Evolutionary conservation across 2,797 vertebrate species (phyloP).

Genomic region (Esox lucius): DNA sequence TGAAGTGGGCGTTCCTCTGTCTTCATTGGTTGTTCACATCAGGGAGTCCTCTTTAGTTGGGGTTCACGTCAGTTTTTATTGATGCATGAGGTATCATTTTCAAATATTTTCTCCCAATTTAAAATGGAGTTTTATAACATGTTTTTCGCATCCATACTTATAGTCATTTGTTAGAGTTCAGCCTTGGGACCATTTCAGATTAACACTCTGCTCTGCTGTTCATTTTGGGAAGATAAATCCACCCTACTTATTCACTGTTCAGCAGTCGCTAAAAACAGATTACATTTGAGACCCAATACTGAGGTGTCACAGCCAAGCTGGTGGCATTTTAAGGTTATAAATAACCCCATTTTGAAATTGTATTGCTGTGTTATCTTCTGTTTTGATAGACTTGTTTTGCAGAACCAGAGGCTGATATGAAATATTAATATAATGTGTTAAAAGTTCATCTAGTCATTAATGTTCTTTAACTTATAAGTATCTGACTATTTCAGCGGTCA

Average conservation of each 20-base stretch:
- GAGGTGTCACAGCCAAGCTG: constrained; percentile 3
- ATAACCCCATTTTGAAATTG: not conserved
- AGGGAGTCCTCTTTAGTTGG: not conserved
- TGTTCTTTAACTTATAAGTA: not conserved
- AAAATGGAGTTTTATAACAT: too few relatives aligned
- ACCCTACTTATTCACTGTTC: not conserved
- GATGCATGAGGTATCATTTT: not conserved
- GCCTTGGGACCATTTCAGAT: not conserved
- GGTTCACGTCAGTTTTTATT: not conserved
- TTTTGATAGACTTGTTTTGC: not conserved
- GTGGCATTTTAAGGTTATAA: not conserved
- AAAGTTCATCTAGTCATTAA: not conserved
- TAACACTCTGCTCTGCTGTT: not conserved
- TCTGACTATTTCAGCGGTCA: constrained; percentile 77
- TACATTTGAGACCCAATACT: not conserved
- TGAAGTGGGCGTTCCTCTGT: not conserved
- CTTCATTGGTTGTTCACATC: not conserved
- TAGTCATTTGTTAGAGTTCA: not conserved
- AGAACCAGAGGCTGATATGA: not conserved
- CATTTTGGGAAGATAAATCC: not conserved
- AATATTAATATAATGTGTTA: not conserved
- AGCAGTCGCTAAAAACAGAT: not conserved
- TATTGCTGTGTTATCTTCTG: not conserved
- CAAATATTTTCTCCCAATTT: not conserved
- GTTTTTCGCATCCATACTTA: not conserved